A percentile compares a stretch with the other conserved stretches of the same genome.
These are phyloP conservation scores for Ellobius talpinus DNA, from an alignment of 2,113 vertebrate species.

Conservation along the genomic window DNA sequence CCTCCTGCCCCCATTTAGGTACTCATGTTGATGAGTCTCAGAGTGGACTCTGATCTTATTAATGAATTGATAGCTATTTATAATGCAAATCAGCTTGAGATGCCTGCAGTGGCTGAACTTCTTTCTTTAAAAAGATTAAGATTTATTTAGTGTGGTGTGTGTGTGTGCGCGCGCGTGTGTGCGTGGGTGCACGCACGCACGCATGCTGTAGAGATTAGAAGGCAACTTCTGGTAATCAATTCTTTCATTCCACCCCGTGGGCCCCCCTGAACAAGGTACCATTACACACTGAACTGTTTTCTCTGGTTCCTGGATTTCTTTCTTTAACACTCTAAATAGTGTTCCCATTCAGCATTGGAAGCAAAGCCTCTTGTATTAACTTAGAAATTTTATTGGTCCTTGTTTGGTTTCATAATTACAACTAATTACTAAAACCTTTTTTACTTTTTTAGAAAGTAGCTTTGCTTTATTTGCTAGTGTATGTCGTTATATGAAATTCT, in stretches of 20 bases:
- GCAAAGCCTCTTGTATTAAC: background rate
- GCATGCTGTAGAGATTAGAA: background rate
- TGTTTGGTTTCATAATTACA: constrained; percentile 8
- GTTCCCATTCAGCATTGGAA: background rate
- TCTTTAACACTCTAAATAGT: background rate
- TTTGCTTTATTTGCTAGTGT: constrained; percentile 5
- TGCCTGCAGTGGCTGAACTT: background rate
- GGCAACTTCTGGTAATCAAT: background rate
- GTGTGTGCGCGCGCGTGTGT: background rate
- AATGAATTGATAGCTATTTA: background rate
- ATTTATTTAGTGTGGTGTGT: too few species aligned
- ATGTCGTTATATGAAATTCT: background rate
- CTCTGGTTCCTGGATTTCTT: background rate
- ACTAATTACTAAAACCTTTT: background rate
- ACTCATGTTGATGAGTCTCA: background rate
- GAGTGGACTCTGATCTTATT: background rate
- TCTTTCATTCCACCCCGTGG: background rate
- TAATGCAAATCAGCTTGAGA: background rate
- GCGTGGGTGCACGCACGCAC: too few species aligned
- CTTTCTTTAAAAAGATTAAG: background rate
- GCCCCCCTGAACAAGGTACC: background rate
- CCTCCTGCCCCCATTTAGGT: background rate
- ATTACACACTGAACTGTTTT: background rate
- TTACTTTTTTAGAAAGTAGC: background rate
- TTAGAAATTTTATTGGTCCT: background rate